Evolutionary conservation across 2,888 invertebrate genomes (phyloP).

Genomic region (Athripsodes cinereus): DNA sequence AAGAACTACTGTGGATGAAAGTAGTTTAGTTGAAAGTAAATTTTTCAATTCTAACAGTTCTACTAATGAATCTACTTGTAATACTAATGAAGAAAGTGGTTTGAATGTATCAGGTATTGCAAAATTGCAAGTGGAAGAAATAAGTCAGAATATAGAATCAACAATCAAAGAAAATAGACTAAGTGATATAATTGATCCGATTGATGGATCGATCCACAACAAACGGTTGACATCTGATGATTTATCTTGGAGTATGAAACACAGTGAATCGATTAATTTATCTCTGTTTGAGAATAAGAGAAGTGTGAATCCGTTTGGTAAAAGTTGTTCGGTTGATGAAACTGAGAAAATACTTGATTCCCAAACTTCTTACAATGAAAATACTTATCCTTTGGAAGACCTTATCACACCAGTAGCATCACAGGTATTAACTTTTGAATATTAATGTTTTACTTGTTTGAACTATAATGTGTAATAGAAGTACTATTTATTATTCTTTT

Average conservation of each 20-base stretch:
- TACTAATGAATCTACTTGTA: constrained; percentile 22
- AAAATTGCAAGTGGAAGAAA: constrained; percentile 11
- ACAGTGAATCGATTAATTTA: too few species aligned
- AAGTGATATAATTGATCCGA: constrained; percentile 3
- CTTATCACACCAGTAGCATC: constrained; percentile 39
- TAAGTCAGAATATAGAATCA: too few species aligned
- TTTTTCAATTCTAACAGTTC: constrained; percentile 47
- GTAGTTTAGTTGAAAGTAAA: constrained; percentile 52
- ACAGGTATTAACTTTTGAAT: too few species aligned
- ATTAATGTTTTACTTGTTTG: too few species aligned
- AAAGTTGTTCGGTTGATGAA: constrained; percentile 7
- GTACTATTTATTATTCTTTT: too few species aligned
- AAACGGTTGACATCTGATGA: constrained; percentile 18
- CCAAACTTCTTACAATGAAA: constrained; percentile 41
- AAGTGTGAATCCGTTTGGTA: constrained; percentile 13
- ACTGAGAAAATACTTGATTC: constrained; percentile 29
- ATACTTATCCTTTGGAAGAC: constrained; percentile 39
- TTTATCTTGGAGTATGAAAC: neutral
- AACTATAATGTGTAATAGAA: too few species aligned
- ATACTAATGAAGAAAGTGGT: constrained; percentile 30
- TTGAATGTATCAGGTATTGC: constrained; percentile 21
- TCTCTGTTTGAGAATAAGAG: constrained; percentile 15
- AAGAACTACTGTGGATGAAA: constrained; percentile 39
- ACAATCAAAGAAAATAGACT: neutral
- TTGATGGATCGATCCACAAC: constrained; percentile 2